phyloP scores from a whole-genome alignment of 2,113 vertebrate genomes.

The Nothoprocta pentlandii region DNA sequence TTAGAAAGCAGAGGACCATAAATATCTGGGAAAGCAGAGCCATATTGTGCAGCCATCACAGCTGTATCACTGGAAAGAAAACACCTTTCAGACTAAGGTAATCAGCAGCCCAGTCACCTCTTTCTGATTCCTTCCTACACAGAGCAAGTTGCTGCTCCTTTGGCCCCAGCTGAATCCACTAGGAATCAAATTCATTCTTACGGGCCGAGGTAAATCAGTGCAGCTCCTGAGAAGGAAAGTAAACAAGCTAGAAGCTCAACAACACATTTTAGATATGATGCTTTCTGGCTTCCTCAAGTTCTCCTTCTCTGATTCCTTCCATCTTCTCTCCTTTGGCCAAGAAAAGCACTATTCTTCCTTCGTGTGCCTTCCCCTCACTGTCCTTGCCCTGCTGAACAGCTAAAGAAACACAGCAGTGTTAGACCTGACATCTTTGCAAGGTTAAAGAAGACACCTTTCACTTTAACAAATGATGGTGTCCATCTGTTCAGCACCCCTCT shows the following conservation, averaged over 20 bases:
- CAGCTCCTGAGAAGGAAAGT: not conserved
- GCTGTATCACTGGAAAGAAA: not conserved
- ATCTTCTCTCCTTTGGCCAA: not conserved
- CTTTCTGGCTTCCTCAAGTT: not conserved
- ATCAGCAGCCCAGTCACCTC: not conserved
- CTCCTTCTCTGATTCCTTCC: not conserved
- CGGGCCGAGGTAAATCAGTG: not conserved
- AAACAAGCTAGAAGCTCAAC: not conserved
- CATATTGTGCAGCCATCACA: not conserved
- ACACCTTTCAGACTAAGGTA: not conserved
- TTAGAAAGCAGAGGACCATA: not conserved
- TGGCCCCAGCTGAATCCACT: not conserved
- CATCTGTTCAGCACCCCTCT: constrained; percentile 66
- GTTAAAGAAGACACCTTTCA: constrained; percentile 72
- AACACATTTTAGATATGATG: not conserved
- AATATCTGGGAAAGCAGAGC: not conserved
- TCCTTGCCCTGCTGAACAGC: not conserved
- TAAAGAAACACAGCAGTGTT: not conserved
- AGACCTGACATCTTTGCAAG: constrained; percentile 43
- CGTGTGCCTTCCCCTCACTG: not conserved
- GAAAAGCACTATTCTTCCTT: not conserved
- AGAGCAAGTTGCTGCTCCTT: not conserved
- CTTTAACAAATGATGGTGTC: constrained; percentile 47
- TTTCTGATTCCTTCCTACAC: not conserved
- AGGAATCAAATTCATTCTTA: not conserved